Base-by-base conservation (phyloP, 2,888 invertebrate species). In the Sycophila texana region DNA sequence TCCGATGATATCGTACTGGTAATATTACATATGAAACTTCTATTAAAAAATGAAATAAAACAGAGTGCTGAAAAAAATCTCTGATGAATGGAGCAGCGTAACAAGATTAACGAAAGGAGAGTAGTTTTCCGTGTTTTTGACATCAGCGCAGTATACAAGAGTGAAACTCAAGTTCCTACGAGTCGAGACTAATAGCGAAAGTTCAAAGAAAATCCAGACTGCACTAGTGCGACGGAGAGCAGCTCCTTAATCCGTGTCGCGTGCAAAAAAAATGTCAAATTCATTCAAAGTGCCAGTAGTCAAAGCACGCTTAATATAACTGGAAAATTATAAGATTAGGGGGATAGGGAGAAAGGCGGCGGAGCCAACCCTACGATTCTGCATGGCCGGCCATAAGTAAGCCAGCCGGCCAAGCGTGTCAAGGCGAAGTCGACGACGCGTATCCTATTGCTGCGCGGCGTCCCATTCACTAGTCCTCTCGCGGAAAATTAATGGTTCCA, bases 401-500 rank as follows among this genome's bases (percentile, higher is more conserved):
- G 75, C 26, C 18, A 26, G 26, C 60, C 72, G 72, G 61, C 66
- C 79, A 74, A 74, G 57, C 79, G 72, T 60, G 61, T 26, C 72
- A 47, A 66, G 67, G 66, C 61, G 63, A 67, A 68, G 74, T 16
- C 79, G 79, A 75, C 79, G 75, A 79, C 72, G 79, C 79, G 79
- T 75, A 79, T 79, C 79, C 72, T 79, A 79, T 75, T 79, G 79
- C 75, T 39, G 61, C 61, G 49, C 49, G 18, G 55, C 68, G 74
- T 71, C 81, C 81, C 82, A 81, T 80, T 81, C 80, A 79, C 74
- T 80, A 80, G 83, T 80, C 80, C 82, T 72, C 74, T 70, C 61
- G 78, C 63, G 70, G 77, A 82, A 75, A 86, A 85, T 84, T 85
- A 84, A 84, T 84, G 83, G 74, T 70, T 74, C 79, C 83, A 86